Percentiles rank a stretch among this genome's conserved stretches.
Evolutionary conservation across 1,140 invertebrate species (phyloP).

Genomic region (Archivesica marissinica): DNA sequence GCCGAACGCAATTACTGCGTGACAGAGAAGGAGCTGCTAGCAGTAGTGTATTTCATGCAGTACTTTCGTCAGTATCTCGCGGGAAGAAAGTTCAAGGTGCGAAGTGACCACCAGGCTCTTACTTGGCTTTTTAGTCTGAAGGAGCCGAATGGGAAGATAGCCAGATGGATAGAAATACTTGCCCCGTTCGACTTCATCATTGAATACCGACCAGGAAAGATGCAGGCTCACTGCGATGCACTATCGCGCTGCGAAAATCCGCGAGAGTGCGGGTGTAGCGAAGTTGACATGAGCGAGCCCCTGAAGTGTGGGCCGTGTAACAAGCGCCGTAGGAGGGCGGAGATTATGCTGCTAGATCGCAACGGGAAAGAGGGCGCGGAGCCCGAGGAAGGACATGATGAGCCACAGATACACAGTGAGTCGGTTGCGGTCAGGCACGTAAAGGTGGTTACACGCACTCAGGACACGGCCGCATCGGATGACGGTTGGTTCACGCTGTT

Average conservation of each 20-base stretch:
- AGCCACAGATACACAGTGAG: too few species aligned
- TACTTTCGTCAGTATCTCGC: constrained; percentile 12
- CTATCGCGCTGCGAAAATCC: constrained; percentile 1
- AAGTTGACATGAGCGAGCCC: constrained; percentile 9
- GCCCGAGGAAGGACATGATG: too few species aligned
- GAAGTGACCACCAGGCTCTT: constrained; percentile 51
- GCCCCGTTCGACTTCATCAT: constrained; percentile 34
- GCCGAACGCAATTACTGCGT: constrained; percentile 1
- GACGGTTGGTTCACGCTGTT: too few species aligned
- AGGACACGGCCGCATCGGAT: too few species aligned
- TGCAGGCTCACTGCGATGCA: constrained; percentile 44
- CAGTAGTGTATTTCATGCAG: neutral
- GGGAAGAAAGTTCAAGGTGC: neutral
- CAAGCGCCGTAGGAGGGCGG: too few species aligned
- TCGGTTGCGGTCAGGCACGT: too few species aligned
- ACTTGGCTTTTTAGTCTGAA: constrained; percentile 63
- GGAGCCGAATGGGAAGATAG: constrained; percentile 63
- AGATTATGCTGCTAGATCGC: too few species aligned
- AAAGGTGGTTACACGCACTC: too few species aligned
- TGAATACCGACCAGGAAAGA: constrained; percentile 1
- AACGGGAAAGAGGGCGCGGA: too few species aligned
- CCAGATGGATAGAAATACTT: constrained; percentile 46
- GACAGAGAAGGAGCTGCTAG: neutral
- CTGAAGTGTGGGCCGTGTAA: constrained; percentile 19
- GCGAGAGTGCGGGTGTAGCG: neutral